These are phyloP conservation scores for Eristalinus aeneus DNA, from an alignment of 2,888 invertebrate genomes.

Conservation along the genomic window DNA sequence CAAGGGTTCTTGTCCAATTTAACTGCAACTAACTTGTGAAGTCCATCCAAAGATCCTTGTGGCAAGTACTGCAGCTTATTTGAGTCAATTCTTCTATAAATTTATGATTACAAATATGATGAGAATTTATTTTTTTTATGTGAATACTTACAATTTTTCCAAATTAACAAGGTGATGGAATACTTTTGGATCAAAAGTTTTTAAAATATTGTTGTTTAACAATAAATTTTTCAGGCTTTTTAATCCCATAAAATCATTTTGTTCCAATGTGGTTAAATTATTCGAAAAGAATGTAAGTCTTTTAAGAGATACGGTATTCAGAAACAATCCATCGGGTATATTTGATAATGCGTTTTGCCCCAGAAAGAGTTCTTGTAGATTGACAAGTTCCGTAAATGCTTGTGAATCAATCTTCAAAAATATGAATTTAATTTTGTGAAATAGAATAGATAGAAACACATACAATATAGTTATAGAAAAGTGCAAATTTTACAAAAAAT, in stretches of 20 bases:
- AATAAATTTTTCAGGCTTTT: conserved; percentile 81
- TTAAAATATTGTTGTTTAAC: conserved; percentile 84
- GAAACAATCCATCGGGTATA: conserved; percentile 81
- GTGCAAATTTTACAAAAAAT: no score
- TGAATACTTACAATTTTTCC: conserved; percentile 81
- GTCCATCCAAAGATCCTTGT: conserved; percentile 83
- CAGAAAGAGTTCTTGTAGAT: conserved; percentile 82
- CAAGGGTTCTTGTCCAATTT: conserved; percentile 85
- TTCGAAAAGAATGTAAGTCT: conserved; percentile 83
- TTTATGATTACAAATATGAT: conserved; percentile 51
- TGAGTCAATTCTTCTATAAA: conserved; percentile 82
- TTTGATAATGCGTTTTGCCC: conserved; percentile 82
- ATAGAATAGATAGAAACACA: no score
- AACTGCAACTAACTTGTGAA: conserved; percentile 83
- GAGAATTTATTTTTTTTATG: conserved; percentile 65
- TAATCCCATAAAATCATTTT: conserved; percentile 81
- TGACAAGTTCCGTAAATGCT: conserved; percentile 81
- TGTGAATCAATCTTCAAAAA: conserved; percentile 76
- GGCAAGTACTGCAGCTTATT: conserved; percentile 85
- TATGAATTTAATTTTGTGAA: no score
- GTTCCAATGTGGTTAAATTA: conserved; percentile 80
- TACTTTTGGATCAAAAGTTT: conserved; percentile 79
- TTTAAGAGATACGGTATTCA: conserved; percentile 80
- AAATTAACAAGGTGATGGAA: conserved; percentile 80
- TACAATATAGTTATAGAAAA: no score